A percentile compares a stretch with the other conserved stretches of the same genome.
Evolutionary conservation across 2,113 vertebrate species (phyloP).

Genomic region (Lepidothrix coronata): DNA sequence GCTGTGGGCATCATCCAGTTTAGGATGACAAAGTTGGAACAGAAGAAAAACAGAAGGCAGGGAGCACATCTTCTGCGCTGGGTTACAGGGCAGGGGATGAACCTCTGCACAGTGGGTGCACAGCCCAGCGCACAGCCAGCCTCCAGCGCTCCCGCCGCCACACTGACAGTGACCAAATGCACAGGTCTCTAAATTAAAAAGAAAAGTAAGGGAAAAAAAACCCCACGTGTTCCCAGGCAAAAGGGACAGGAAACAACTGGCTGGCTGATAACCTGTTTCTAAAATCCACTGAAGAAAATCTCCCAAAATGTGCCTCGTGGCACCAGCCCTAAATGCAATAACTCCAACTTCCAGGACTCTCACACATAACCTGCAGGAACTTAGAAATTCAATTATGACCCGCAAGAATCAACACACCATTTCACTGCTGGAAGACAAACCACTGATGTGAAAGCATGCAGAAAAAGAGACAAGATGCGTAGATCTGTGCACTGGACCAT

Average conservation of each 20-base stretch:
- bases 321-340: background rate
- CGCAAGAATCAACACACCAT: background rate
- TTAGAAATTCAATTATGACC: background rate
- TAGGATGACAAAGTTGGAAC: slow-evolving; percentile 63
- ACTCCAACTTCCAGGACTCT: background rate
- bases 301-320: background rate
- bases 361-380: background rate
- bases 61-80: background rate
- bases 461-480: background rate
- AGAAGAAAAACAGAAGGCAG: slow-evolving; percentile 58
- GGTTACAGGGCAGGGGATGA: background rate
- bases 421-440: background rate
- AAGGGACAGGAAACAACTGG: background rate
- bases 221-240: background rate
- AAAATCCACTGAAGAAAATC: background rate
- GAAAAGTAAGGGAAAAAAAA: background rate
- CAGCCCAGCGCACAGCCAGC: rapidly evolving
- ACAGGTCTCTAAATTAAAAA: background rate
- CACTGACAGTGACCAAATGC: rapidly evolving
- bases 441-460: background rate
- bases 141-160: background rate
- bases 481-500: background rate
- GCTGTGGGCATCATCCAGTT: slow-evolving; percentile 60
- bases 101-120: background rate
- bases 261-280: background rate